Percentiles rank a stretch among this genome's conserved stretches.
Conservation (phyloP, 2,113 vertebrate genomes). For the Cichladusa arquata region DNA sequence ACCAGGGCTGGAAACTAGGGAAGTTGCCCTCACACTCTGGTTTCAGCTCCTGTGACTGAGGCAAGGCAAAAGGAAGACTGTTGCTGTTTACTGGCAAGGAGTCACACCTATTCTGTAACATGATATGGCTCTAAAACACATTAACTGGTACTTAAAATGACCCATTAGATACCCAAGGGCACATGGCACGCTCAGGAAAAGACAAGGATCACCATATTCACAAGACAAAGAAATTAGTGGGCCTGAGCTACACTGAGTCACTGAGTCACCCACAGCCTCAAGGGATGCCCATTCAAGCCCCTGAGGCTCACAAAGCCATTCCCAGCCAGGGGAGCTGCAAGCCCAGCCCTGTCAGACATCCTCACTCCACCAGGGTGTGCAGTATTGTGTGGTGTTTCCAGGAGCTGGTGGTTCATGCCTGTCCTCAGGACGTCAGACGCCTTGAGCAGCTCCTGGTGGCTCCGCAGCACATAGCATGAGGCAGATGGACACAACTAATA, state of each 20-base stretch:
- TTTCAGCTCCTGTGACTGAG: neutral
- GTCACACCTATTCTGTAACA: neutral
- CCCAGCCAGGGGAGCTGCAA: neutral
- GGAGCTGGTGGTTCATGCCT: fast-evolving
- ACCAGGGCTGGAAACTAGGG: neutral
- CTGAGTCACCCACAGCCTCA: neutral
- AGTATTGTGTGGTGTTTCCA: neutral
- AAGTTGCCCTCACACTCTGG: neutral
- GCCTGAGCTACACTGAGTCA: neutral
- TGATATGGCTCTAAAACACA: neutral
- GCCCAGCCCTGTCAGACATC: neutral
- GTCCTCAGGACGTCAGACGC: fast-evolving
- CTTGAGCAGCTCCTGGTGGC: neutral
- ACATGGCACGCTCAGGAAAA: neutral
- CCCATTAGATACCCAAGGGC: neutral
- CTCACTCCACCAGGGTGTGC: neutral
- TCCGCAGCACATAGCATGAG: fast-evolving
- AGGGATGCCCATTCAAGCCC: neutral
- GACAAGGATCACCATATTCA: neutral
- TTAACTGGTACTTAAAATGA: neutral
- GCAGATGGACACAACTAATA: neutral
- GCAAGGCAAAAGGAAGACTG: neutral
- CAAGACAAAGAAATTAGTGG: neutral
- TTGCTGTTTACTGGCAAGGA: neutral
- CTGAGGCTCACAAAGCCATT: neutral